A percentile compares a stretch with the other conserved stretches of the same genome.
phyloP scores from a whole-genome alignment of 37 sponge, comb jelly and placozoan genomes.

The Mnemiopsis leidyi region DNA sequence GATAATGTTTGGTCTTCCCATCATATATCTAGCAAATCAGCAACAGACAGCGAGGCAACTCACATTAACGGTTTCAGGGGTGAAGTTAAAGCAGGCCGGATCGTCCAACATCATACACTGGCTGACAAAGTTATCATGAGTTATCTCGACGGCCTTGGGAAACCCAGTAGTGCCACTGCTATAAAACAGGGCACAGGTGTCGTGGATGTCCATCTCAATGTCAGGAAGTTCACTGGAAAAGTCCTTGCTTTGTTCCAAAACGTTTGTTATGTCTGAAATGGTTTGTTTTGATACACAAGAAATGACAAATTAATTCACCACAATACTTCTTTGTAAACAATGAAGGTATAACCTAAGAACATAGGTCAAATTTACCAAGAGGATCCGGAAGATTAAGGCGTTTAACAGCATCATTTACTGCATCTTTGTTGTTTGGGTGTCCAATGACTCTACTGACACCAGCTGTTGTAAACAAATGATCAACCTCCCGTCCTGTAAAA shows the following conservation, averaged over 20 bases:
- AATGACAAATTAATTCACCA: too few species aligned
- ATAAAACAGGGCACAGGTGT: constrained; percentile 76
- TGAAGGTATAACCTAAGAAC: background rate
- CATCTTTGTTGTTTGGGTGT: background rate
- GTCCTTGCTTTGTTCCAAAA: background rate
- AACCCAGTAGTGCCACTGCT: constrained; percentile 93
- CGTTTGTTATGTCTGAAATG: background rate
- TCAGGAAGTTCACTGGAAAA: background rate
- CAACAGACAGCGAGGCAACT: background rate
- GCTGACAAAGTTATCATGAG: constrained; percentile 72
- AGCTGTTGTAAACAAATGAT: background rate
- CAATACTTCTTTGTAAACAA: background rate
- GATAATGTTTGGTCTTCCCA: background rate
- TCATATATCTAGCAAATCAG: background rate
- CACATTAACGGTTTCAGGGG: background rate
- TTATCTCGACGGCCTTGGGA: constrained; percentile 87
- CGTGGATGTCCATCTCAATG: constrained; percentile 53
- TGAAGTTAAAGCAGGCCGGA: constrained; percentile 15
- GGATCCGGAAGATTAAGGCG: background rate
- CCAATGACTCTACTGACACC: background rate
- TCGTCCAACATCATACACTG: constrained; percentile 46
- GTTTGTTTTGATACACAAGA: too few species aligned
- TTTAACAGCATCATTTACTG: background rate
- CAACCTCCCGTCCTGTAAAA: background rate
- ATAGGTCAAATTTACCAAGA: background rate